phyloP scores from a whole-genome alignment of 2,113 vertebrate genomes.

The Jaculus jaculus region DNA sequence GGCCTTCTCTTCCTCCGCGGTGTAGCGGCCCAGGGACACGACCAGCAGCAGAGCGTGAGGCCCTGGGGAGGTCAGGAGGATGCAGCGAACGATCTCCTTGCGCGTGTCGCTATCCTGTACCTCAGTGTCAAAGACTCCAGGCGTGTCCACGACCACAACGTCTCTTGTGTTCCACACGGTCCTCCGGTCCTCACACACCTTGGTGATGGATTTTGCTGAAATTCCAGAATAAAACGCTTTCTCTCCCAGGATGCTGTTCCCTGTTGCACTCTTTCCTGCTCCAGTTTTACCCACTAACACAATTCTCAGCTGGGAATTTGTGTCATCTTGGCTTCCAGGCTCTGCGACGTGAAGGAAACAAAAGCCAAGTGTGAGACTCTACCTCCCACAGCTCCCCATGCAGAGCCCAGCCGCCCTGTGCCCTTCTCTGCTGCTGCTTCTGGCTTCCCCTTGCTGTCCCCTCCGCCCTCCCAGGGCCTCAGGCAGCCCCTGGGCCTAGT shows the following conservation, averaged over 20 bases:
- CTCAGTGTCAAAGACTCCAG: conserved; percentile 70
- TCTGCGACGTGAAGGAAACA: not conserved
- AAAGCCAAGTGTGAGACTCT: not conserved
- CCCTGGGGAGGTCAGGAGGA: no score
- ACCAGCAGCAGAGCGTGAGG: no score
- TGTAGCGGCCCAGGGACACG: no score
- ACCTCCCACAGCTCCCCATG: not conserved
- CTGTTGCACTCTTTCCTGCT: conserved; percentile 48
- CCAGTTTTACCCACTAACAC: conserved; percentile 62
- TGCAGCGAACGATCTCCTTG: no score
- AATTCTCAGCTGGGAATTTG: conserved; percentile 16
- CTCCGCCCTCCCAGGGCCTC: not conserved
- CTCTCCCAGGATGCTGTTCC: conserved; percentile 65
- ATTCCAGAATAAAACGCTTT: conserved; percentile 59
- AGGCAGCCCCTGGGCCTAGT: not conserved
- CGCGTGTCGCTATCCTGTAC: no score
- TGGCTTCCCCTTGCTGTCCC: no score
- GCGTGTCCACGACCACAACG: conserved; percentile 83
- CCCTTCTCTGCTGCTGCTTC: not conserved
- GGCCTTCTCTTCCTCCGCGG: no score
- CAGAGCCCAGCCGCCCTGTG: accelerated
- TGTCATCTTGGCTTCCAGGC: not conserved
- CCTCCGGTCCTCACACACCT: conserved; percentile 64
- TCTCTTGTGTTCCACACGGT: not conserved
- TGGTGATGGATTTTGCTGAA: conserved; percentile 82